Evolutionary conservation across 2,797 vertebrate species (phyloP).

Genomic region (Premnoplex brunnescens): DNA sequence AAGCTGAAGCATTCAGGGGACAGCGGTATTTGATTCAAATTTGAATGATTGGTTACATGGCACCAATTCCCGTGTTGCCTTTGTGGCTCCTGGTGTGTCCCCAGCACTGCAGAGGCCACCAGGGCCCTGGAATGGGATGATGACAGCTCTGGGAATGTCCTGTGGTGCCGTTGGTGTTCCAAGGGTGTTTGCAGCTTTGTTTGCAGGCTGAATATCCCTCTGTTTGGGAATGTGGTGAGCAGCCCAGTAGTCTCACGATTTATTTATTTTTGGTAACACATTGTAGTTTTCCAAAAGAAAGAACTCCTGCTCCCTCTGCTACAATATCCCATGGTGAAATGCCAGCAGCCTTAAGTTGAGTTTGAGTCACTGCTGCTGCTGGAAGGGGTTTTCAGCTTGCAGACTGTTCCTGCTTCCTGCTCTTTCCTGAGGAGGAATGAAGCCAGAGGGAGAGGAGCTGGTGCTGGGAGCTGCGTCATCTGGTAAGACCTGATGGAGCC

Average conservation of each 20-base stretch:
- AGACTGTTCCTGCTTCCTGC: background rate
- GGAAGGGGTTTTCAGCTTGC: background rate
- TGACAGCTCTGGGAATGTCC: background rate
- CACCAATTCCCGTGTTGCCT: background rate
- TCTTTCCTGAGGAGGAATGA: background rate
- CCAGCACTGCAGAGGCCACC: background rate
- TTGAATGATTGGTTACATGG: background rate
- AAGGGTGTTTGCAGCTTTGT: background rate
- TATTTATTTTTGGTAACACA: background rate
- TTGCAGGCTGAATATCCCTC: background rate
- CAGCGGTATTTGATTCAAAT: accelerated
- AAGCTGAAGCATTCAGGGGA: background rate
- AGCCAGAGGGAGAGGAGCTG: background rate
- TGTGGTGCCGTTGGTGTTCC: accelerated
- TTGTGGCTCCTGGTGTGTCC: background rate
- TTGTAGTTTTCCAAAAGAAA: background rate
- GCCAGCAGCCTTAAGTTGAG: accelerated
- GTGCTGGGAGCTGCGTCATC: background rate
- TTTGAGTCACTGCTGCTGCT: background rate
- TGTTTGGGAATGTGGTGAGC: background rate
- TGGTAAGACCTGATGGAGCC: background rate
- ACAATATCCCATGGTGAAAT: background rate
- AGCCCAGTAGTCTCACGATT: background rate
- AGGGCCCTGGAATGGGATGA: background rate
- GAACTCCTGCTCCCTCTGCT: background rate